Base-by-base conservation (phyloP, 2,113 vertebrate species). In the Heterotis niloticus region DNA sequence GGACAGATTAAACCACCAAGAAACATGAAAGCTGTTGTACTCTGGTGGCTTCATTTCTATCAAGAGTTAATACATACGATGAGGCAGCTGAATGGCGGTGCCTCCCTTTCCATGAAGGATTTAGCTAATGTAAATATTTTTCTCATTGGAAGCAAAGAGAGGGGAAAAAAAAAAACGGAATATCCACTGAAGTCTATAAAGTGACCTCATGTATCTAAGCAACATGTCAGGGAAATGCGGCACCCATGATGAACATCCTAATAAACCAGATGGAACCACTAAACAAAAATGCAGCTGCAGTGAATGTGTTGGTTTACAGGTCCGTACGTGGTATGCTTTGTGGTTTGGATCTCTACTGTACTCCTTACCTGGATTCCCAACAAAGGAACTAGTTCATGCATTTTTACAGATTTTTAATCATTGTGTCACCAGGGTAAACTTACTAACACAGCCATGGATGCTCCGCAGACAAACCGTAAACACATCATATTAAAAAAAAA, bases 41-140 rank as follows among this genome's bases (percentile, higher is more conserved):
- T 9, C 71, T 57, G 23, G 13, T 26, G 13, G 5, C 69, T 23
- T 51, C 44, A 18, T 71, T 18, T n/a, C 29, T 20, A 14, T 52
- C 34, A n/a, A 1, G 34, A 10, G n/a, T 14, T 57, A 23, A 52
- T 52, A n/a, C 26, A 54, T 20, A 62, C 59, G 11, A 56, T 28
- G 24, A 54, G 57, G 54, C 52, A 16, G 51, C 24, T 23, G 54
- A 7, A 56, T 23, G 5, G 11, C 24, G 5, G 1, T 23, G 7
- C 34, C 52, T 56, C 5, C 9, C 18, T 1, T 52, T 16, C 4
- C 51, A n/a, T 12, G 52, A 51, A 73, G 23, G 23, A 74, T 23
- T 59, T 5, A 59, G 54, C 71, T 74, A 59, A 74, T 59, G 71
- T 57, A 74, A 74, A 74, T 74, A 74, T 74, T 74, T 74, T 10